phyloP scores from a whole-genome alignment of 1,140 invertebrate genomes.

The Drosophila varians region DNA sequence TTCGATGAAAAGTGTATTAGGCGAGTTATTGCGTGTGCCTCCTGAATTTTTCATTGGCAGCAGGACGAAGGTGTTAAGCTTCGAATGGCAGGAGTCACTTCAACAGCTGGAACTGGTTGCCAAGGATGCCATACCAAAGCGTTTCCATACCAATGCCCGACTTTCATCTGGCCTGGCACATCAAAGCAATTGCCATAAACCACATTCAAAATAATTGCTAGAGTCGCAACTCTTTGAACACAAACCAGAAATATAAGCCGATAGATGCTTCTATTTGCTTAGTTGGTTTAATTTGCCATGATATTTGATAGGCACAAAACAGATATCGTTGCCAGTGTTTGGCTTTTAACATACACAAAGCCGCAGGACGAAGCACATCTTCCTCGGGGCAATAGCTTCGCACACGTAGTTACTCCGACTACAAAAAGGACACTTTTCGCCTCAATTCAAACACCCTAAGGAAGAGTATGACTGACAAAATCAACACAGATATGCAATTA shows the following conservation, averaged over 20 bases:
- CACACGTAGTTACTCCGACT: too few relatives aligned
- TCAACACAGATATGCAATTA: not conserved
- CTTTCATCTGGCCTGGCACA: conserved; percentile 4
- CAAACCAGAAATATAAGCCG: conserved; percentile 8
- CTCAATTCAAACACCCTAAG: too few relatives aligned
- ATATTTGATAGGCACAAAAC: conserved; percentile 15
- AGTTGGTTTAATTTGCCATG: conserved; percentile 29
- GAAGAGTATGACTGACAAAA: too few relatives aligned
- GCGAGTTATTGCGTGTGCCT: not conserved
- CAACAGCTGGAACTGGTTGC: conserved; percentile 14
- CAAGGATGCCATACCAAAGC: not conserved
- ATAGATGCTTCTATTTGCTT: conserved; percentile 4
- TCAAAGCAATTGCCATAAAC: conserved; percentile 26
- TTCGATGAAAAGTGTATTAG: conserved; percentile 17
- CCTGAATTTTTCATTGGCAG: not conserved
- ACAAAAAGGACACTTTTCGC: too few relatives aligned
- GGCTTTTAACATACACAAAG: conserved; percentile 1
- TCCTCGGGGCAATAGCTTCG: too few relatives aligned
- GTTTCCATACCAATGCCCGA: conserved; percentile 22
- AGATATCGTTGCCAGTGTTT: not conserved
- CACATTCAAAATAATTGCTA: conserved; percentile 46
- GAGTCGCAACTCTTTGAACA: conserved; percentile 22
- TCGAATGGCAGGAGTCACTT: conserved; percentile 17
- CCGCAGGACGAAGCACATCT: not conserved
- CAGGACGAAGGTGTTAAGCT: not conserved